These are phyloP conservation scores for Pseudorectes ferrugineus DNA, from an alignment of 2,113 vertebrate species.

Conservation along the genomic window DNA sequence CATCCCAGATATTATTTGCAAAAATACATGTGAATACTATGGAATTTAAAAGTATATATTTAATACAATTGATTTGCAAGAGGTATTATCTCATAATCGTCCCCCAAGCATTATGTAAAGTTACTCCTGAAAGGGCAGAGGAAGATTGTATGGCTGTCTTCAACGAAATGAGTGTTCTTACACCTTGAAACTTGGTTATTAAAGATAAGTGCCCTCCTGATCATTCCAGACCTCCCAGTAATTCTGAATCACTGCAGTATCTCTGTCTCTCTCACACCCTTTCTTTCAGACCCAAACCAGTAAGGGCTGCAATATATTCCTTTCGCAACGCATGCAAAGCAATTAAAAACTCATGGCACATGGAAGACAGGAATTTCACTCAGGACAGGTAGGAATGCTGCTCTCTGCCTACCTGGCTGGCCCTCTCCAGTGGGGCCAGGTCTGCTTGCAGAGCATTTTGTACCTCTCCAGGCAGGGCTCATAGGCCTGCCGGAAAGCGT, in stretches of 20 bases:
- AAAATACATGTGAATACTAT: not conserved
- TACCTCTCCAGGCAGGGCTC: conserved; percentile 94
- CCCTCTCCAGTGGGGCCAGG: conserved; percentile 95
- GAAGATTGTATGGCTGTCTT: not conserved
- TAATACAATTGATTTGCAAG: not conserved
- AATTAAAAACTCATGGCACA: rapidly evolving
- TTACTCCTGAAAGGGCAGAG: not conserved
- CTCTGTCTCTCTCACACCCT: not conserved
- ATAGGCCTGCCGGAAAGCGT: conserved; percentile 92
- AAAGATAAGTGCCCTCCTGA: not conserved
- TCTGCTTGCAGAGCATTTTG: conserved; percentile 97
- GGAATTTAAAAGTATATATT: not conserved
- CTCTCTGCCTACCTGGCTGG: conserved; percentile 81
- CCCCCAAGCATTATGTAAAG: not conserved
- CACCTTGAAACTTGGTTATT: not conserved
- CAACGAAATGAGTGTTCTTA: not conserved
- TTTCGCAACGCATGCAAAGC: rapidly evolving
- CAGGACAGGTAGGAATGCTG: not conserved
- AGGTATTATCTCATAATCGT: not conserved
- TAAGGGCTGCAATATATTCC: not conserved
- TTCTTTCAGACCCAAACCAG: not conserved
- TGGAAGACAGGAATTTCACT: not conserved
- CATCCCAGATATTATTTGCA: not conserved
- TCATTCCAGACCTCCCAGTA: not conserved
- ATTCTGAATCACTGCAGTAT: not conserved